Percentiles rank a stretch among this genome's conserved stretches.
phyloP scores from a whole-genome alignment of 1,140 invertebrate genomes.

The Nephila pilipes region DNA sequence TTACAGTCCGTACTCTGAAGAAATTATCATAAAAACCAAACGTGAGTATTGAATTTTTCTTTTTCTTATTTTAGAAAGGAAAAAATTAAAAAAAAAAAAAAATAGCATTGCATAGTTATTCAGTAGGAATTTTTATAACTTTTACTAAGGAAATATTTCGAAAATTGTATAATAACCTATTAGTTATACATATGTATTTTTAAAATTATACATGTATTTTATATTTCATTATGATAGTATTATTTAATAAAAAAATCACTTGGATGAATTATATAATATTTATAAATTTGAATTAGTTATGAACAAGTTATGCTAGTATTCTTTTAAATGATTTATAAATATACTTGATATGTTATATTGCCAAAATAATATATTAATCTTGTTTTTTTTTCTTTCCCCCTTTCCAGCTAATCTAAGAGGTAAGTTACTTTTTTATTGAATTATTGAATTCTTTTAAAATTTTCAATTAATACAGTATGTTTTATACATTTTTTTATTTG shows the following conservation, averaged over 20 bases:
- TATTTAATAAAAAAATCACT: no score
- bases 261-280: no score
- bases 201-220: no score
- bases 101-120: no score
- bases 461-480: not conserved
- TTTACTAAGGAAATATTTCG: no score
- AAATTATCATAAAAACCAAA: constrained; percentile 77
- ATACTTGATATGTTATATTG: not conserved
- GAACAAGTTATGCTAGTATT: not conserved
- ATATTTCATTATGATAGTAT: no score
- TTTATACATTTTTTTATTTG: no score
- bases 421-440: constrained; percentile 62
- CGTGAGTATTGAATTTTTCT: constrained; percentile 64
- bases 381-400: not conserved
- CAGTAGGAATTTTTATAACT: no score
- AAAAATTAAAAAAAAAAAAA: no score
- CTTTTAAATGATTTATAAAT: not conserved
- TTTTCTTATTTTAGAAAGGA: not conserved
- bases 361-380: not conserved
- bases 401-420: constrained; percentile 63
- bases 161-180: no score
- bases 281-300: not conserved
- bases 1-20: constrained; percentile 78
- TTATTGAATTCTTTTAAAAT: not conserved
- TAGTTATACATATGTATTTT: no score